Evolutionary conservation across 2,113 vertebrate species (phyloP), one percentile per base, ranked within the genome.

Genomic region (Triplophysa dalaica): DNA sequence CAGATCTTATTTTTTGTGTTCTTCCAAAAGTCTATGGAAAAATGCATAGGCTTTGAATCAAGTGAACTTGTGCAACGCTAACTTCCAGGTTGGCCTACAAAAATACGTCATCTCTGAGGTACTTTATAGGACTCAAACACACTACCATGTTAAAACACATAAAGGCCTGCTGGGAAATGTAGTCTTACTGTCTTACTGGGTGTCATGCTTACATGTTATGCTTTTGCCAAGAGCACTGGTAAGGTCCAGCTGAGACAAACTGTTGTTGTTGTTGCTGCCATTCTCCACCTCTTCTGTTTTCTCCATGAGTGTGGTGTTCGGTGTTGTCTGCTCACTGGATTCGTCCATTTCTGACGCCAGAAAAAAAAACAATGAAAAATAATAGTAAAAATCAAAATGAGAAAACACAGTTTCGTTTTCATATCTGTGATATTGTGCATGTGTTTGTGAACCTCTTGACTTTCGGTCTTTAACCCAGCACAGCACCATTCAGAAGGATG

Each of bases 131-230:
- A 10, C 21, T 65, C 24, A 22, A 8, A n/a, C 26, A 26, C 26
- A 56, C n/a, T n/a, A n/a, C 58, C 43, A 64, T 73, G 62, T 54
- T 64, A 26, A 52, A 64, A 64, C 17, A 52, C 43, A 76, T 56
- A 24, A 73, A 56, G 50, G 16, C 50, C 19, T 29, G 38, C 43
- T 66, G 2, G 8, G 21, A 26, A 68, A 41, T 5, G 14, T 24
- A 77, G 62, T 45, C 8, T 17, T 62, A 50, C 11, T 58, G 19
- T 69, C 43, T 11, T 10, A 10, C 0, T 38, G 1, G 29, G 1
- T 54, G 13, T 43, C 85, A 81, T 84, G 89, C 92, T 92, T 85
- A 94, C 93, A 91, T 81, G 90, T 94, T 78, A 92, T 87, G 75
- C 85, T 92, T 75, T 84, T 89, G 86, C 78, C 79, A 62, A 89